Evolutionary conservation across 2,113 vertebrate species (phyloP).

Genomic region (Hippocampus zosterae): DNA sequence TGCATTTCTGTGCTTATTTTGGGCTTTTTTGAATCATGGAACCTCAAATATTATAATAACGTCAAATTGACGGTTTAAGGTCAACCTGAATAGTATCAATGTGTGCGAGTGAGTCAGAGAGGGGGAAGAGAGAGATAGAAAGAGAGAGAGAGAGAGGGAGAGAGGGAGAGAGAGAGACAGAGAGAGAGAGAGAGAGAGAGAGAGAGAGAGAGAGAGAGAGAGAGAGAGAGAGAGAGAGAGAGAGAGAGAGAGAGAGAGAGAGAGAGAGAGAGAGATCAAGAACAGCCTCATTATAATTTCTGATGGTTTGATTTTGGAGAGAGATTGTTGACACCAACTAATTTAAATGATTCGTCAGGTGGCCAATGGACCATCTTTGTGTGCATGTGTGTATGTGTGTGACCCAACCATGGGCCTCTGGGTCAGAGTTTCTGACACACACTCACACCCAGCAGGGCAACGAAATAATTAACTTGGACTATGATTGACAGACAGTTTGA

Average conservation of each 20-base stretch:
- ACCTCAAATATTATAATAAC: not conserved
- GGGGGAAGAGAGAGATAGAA: too few relatives aligned
- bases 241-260: too few relatives aligned
- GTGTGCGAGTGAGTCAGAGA: too few relatives aligned
- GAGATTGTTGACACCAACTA: not conserved
- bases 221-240: too few relatives aligned
- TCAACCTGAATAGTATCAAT: too few relatives aligned
- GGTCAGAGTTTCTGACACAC: constrained; percentile 76
- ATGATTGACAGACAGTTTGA: constrained; percentile 76
- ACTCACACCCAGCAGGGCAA: constrained; percentile 66
- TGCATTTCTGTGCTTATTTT: not conserved
- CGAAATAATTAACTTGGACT: constrained; percentile 72
- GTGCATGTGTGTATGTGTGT: constrained; percentile 18
- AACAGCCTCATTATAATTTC: not conserved
- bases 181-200: too few relatives aligned
- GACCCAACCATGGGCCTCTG: constrained; percentile 41
- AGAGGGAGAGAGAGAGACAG: too few relatives aligned
- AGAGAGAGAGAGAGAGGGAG: too few relatives aligned
- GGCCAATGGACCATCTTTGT: constrained; percentile 41
- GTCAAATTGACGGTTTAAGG: too few relatives aligned
- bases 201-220: too few relatives aligned
- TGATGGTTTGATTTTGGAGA: not conserved
- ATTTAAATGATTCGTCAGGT: constrained; percentile 54
- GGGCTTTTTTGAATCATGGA: not conserved
- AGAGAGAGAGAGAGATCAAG: not conserved